phyloP scores from a whole-genome alignment of 2,797 vertebrate species.

The Anguilla megastoma region DNA sequence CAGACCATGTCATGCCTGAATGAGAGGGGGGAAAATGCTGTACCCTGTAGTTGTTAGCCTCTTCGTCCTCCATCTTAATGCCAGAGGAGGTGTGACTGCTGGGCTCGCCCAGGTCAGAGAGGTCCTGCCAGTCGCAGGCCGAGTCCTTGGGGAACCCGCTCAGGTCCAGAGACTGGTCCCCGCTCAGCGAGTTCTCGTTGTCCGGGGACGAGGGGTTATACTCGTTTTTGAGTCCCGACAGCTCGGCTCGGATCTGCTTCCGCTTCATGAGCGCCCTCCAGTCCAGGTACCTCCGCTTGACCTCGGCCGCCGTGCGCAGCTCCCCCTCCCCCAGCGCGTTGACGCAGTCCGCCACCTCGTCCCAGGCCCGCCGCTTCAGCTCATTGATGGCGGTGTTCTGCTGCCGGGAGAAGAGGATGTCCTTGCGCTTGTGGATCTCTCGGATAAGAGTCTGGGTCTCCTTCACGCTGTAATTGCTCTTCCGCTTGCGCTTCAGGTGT shows the following conservation, averaged over 20 bases:
- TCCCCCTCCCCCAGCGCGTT: constrained; percentile 90
- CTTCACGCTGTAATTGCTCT: constrained; percentile 94
- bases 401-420: constrained; percentile 89
- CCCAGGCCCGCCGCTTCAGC: constrained; percentile 93
- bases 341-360: constrained; percentile 90
- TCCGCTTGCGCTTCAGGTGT: constrained; percentile 90
- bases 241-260: constrained; percentile 84
- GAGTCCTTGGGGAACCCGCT: constrained; percentile 79
- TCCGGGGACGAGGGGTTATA: constrained; percentile 84
- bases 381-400: constrained; percentile 94
- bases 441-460: constrained; percentile 91
- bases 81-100: constrained; percentile 73
- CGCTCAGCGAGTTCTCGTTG: constrained; percentile 82
- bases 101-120: constrained; percentile 78
- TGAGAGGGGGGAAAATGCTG: constrained; percentile 15
- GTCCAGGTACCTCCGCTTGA: constrained; percentile 89
- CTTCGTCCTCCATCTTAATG: constrained; percentile 87
- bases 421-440: constrained; percentile 88
- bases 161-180: constrained; percentile 85
- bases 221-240: constrained; percentile 80
- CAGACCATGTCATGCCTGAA: not conserved
- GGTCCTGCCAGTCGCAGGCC: constrained; percentile 88
- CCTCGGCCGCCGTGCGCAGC: constrained; percentile 86
- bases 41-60: constrained; percentile 83
- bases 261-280: constrained; percentile 89